Evolutionary conservation across 2,797 vertebrate species (phyloP), one percentile per base, ranked within the genome.

Genomic region (Sphaeramia orbicularis): DNA sequence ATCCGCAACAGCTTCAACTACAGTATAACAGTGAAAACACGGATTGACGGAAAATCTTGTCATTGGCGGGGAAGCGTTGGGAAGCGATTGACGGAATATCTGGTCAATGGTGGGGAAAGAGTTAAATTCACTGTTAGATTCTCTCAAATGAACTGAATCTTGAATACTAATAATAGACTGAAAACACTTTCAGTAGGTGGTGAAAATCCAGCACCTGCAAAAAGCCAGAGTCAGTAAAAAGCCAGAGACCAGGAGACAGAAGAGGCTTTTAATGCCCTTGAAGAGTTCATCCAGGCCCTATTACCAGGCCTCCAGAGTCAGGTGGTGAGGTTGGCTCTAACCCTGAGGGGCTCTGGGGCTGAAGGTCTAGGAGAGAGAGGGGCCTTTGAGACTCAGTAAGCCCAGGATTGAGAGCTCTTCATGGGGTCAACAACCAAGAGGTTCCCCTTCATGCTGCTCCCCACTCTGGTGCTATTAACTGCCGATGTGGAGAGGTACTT

Each of bases 211-310:
- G 9, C 21, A 24, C 21, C 21, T 24, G 21, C 37, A 61, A 75
- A 78, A 24, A 24, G 21, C 21, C 4, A 24, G 4, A 24, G 21
- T 24, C 21, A 4, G 74, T 69, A 70, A 82, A 76, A 78, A 78
- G 61, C 44, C 40, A 1, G 16, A 71, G 71, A 49, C 52, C 45
- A 7, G 56, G 54, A 61, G 70, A 78, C 27, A 78, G 19, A 57
- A 89, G 88, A 87, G 84, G 89, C 80, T 90, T 91, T 93, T 80
- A 83, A 87, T 83, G 81, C 91, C 74, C 83, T 91, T 90, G 87
- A 93, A 91, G 83, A 93, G 91, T 93, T 93, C 91, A 91, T 93
- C 87, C 88, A 86, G 90, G 84, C 75, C 83, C 86, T 80, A 92
- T 94, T 93, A 91, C 81, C 27, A 65, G 79, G 72, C 66, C 80